Evolutionary conservation across 2,113 vertebrate species (phyloP).

Genomic region (Podocnemis expansa): DNA sequence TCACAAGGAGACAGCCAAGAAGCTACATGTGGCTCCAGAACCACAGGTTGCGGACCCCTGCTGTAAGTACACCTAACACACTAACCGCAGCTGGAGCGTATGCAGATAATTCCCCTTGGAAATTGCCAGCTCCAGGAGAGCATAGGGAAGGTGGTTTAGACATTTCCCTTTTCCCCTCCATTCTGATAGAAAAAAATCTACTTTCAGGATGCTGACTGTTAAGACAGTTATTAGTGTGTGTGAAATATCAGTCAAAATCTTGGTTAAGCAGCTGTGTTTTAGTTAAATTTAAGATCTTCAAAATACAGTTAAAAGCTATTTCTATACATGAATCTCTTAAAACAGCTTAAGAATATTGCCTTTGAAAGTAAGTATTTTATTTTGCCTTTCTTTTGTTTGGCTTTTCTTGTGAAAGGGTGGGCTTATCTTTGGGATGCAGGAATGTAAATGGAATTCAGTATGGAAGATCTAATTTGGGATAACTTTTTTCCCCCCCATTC

Average conservation of each 20-base stretch:
- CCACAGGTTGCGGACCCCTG: too few species aligned
- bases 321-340: neutral
- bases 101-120: neutral
- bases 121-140: neutral
- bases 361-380: neutral
- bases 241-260: neutral
- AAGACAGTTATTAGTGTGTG: neutral
- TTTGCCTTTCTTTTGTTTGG: neutral
- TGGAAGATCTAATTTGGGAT: neutral
- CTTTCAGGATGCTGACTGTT: neutral
- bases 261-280: neutral
- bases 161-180: neutral
- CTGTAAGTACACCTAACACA: too few species aligned
- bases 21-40: too few species aligned
- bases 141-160: neutral
- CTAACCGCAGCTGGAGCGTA: neutral
- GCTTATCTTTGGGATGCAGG: neutral
- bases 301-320: neutral
- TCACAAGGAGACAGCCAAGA: too few species aligned
- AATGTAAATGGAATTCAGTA: neutral
- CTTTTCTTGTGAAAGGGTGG: neutral
- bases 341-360: neutral
- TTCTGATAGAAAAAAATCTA: neutral
- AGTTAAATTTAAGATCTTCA: neutral
- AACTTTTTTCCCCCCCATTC: neutral